phyloP scores from a whole-genome alignment of 2,888 invertebrate species.

The Rhamnusium bicolor region DNA sequence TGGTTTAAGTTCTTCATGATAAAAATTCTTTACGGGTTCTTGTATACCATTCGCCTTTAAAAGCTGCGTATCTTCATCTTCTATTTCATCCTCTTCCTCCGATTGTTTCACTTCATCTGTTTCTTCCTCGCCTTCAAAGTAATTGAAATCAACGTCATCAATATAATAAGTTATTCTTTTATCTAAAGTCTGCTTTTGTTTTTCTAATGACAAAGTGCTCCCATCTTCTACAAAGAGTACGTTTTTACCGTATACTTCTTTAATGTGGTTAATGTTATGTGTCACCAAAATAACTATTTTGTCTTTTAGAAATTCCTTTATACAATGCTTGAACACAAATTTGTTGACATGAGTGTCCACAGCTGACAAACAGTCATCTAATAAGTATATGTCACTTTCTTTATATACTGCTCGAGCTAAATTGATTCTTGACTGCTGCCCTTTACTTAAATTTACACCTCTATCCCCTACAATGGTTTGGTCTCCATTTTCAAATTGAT shows the following conservation, averaged over 20 bases:
- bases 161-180: conserved; percentile 58
- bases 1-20: conserved; percentile 58
- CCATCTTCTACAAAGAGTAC: conserved; percentile 57
- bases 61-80: conserved; percentile 39
- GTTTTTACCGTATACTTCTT: conserved; percentile 53
- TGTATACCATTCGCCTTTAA: conserved; percentile 21
- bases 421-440: conserved; percentile 69
- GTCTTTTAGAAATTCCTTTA: conserved; percentile 59
- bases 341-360: conserved; percentile 58
- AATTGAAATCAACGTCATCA: conserved; percentile 50
- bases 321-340: conserved; percentile 59
- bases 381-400: conserved; percentile 61
- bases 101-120: conserved; percentile 3
- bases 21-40: conserved; percentile 45
- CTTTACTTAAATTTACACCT: conserved; percentile 77
- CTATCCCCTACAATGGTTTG: conserved; percentile 77
- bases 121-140: conserved; percentile 47
- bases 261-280: conserved; percentile 60
- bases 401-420: conserved; percentile 62
- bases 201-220: conserved; percentile 49
- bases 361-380: conserved; percentile 62
- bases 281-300: conserved; percentile 62
- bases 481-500: conserved; percentile 63
- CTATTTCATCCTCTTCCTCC: conserved; percentile 39
- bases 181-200: conserved; percentile 53